These are phyloP conservation scores for Choreutis nemorana DNA, from an alignment of 2,888 invertebrate species.

Conservation along the genomic window DNA sequence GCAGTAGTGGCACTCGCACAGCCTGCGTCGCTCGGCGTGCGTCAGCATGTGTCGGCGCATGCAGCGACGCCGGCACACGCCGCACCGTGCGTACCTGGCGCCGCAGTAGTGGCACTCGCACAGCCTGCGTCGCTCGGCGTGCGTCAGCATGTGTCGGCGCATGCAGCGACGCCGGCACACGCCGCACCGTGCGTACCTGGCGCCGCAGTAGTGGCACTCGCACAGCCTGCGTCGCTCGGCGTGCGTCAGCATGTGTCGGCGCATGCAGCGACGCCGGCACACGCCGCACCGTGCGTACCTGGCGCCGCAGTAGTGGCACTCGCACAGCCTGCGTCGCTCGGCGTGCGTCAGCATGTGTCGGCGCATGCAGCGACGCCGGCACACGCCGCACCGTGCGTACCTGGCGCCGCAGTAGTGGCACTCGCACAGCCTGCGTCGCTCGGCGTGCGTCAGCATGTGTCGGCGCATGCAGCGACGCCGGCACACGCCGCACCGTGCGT, in stretches of 20 bases:
- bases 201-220: no score
- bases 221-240: no score
- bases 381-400: slow-evolving; percentile 23
- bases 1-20: slow-evolving; percentile 31
- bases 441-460: slow-evolving; percentile 18
- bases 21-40: no score
- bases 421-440: slow-evolving; percentile 13
- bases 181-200: slow-evolving; percentile 14
- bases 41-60: no score
- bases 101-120: slow-evolving; percentile 32
- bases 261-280: slow-evolving; percentile 16
- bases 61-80: no score
- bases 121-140: no score
- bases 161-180: slow-evolving; percentile 21
- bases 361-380: slow-evolving; percentile 15
- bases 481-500: slow-evolving; percentile 18
- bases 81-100: slow-evolving; percentile 19
- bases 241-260: slow-evolving; percentile 10
- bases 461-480: slow-evolving; percentile 16
- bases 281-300: slow-evolving; percentile 18
- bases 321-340: no score
- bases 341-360: slow-evolving; percentile 14
- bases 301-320: no score
- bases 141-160: slow-evolving; percentile 10
- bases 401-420: slow-evolving; percentile 28